Base-by-base conservation (phyloP, 2,113 vertebrate species). In the Grus americana region DNA sequence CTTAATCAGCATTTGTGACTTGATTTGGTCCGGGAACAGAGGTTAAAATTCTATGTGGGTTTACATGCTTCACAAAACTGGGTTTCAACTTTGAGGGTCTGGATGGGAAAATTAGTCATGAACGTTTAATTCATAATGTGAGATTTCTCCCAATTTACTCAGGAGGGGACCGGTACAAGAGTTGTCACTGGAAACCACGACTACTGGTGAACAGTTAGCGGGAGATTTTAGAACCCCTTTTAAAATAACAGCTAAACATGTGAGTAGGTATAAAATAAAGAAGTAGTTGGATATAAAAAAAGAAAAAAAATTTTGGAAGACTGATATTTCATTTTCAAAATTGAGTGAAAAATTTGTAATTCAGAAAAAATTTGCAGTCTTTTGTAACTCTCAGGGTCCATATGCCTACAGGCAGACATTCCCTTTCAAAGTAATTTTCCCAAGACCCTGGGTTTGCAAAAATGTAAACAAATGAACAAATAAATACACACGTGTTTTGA, bases 241-340 rank as follows among this genome's bases (percentile, higher is more conserved):
- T 55, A 71, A 94, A 93, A 72, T 66, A 88, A 47, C 47, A 50
- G 14, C 47, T 67, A 59, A 46, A 38, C 8, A 21, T 30, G 7
- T 83, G 22, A 80, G 22, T 76, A 90, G 54, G n/a, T 79, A 80
- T 83, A 93, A 83, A 87, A 83, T 65, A 86, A 76, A 72, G 32
- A 76, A 72, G 13, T 36, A 30, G 55, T 9, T 49, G 20, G 46
- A 32, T 93, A 62, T 82, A 59, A 92, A 87, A 78, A 49, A 81
- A 57, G 47, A 38, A 4, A 42, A 61, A 40, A 2, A 8, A 5
- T 34, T 67, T 76, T 95, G 24, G 38, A 92, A 79, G 68, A 92
- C 13, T 93, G 79, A 71, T 12, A 44, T 91, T 95, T 93, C 38
- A 65, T 15, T 65, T 78, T 85, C 40, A 86, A 95, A 92, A 93